Percentiles rank a stretch among this genome's conserved stretches.
Evolutionary conservation across 1,140 invertebrate species (phyloP).

Genomic region (Thaumatotibia leucotreta): DNA sequence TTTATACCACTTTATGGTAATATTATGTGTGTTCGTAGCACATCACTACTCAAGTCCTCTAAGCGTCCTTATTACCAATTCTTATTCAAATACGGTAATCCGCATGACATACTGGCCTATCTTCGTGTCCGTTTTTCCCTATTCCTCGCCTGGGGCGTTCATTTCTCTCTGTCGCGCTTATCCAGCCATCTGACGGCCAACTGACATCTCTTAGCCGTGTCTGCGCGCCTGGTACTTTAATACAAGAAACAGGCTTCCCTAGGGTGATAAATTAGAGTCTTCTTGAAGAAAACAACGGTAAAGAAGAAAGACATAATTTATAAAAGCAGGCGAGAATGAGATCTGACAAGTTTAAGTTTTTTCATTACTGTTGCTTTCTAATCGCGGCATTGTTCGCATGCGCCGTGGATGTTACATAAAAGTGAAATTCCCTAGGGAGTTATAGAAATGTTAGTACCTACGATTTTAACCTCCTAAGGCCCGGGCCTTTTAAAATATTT

Average conservation of each 20-base stretch:
- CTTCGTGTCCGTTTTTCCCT: constrained; percentile 55
- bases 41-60: constrained; percentile 25
- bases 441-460: too few species aligned
- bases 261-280: constrained; percentile 19
- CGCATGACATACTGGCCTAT: constrained; percentile 57
- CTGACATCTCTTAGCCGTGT: constrained; percentile 55
- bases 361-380: too few species aligned
- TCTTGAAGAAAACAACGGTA: neutral
- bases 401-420: too few species aligned
- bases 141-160: constrained; percentile 31
- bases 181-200: constrained; percentile 60
- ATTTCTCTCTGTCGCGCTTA: constrained; percentile 69
- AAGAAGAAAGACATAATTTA: too few species aligned
- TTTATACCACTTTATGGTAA: neutral
- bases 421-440: too few species aligned
- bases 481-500: too few species aligned
- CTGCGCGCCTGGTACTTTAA: constrained; percentile 41
- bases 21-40: too few species aligned
- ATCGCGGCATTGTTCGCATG: too few species aligned
- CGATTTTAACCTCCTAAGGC: too few species aligned
- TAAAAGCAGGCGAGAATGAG: too few species aligned
- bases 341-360: too few species aligned
- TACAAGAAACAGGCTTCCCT: constrained; percentile 21
- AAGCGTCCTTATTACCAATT: constrained; percentile 60
- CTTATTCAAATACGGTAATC: constrained; percentile 69